Evolutionary conservation across 2,113 vertebrate species (phyloP).

Genomic region (Erythrocercus mccallii): DNA sequence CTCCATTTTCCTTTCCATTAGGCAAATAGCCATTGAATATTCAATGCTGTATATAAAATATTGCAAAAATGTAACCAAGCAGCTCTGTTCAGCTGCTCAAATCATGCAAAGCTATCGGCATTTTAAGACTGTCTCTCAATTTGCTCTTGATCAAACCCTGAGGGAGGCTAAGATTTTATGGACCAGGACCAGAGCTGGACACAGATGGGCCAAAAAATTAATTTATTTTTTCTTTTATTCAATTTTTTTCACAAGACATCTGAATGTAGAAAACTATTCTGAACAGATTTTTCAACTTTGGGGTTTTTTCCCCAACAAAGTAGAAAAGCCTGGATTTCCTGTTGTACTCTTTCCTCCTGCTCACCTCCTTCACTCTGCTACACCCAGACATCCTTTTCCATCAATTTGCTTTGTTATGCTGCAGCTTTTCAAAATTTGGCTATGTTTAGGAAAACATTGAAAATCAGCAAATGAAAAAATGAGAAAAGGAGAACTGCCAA

Average conservation of each 20-base stretch:
- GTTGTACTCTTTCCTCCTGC: background rate
- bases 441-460: background rate
- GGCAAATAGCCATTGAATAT: background rate
- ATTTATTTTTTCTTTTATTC: background rate
- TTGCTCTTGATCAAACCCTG: background rate
- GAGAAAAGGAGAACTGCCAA: background rate
- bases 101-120: background rate
- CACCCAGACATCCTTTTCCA: background rate
- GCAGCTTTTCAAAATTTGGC: background rate
- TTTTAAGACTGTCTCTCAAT: background rate
- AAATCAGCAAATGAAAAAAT: background rate
- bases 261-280: background rate
- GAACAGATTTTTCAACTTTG: background rate
- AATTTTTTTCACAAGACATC: background rate
- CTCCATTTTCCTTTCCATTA: conserved; percentile 3
- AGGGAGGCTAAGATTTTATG: background rate
- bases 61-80: background rate
- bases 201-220: background rate
- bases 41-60: background rate
- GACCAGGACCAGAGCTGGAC: background rate
- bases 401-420: background rate
- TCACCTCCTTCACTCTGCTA: background rate
- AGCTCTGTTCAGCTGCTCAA: background rate
- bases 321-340: background rate
- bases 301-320: background rate